Percentiles rank a stretch among this genome's conserved stretches.
Conservation (phyloP, 1,140 invertebrate genomes). For the Drosophila ercepeae region DNA sequence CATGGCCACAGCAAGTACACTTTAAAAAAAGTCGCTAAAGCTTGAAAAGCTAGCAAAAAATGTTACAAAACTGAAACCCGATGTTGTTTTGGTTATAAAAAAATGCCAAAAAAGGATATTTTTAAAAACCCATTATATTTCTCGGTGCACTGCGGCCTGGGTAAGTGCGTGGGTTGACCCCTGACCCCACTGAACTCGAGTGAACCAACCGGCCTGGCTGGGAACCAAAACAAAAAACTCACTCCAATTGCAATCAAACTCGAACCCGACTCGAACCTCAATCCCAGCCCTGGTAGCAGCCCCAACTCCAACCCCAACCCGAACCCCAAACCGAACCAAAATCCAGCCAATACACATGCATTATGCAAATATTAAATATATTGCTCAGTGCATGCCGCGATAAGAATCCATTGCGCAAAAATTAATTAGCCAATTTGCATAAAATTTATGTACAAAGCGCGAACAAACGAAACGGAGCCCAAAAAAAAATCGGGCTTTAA, state of each 20-base stretch:
- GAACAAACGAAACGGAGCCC: constrained; percentile 67
- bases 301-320: background rate
- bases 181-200: constrained; percentile 1
- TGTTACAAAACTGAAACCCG: too few species aligned
- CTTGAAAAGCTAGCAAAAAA: too few species aligned
- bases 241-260: too few species aligned
- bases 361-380: constrained; percentile 66
- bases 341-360: constrained; percentile 37
- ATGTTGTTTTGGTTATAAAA: too few species aligned
- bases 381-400: constrained; percentile 67
- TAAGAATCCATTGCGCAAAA: constrained; percentile 79
- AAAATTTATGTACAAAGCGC: constrained; percentile 82
- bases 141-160: background rate
- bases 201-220: background rate
- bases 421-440: constrained; percentile 82
- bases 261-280: too few species aligned
- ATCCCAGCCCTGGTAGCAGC: too few species aligned
- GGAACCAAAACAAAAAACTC: background rate
- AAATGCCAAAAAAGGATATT: too few species aligned
- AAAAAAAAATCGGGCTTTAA: background rate
- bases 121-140: too few species aligned
- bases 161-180: constrained; percentile 27
- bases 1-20: background rate
- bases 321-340: background rate
- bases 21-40: background rate